Evolutionary conservation across 2,113 vertebrate species (phyloP).

Genomic region (Ginglymostoma cirratum): DNA sequence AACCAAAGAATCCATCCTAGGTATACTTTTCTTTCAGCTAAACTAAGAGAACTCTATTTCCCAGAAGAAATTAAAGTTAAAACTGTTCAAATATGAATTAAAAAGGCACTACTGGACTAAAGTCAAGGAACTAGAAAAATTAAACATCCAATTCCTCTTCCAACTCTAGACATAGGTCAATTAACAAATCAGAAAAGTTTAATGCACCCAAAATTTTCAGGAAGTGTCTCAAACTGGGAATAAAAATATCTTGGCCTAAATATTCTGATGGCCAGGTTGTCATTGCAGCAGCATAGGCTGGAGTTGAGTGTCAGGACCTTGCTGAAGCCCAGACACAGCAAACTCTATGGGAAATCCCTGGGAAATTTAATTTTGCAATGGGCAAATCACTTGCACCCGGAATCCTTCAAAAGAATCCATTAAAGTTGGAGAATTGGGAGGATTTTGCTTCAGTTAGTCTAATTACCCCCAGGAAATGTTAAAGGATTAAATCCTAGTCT

Average conservation of each 20-base stretch:
- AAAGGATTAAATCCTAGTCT: too few species aligned
- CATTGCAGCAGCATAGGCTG: too few species aligned
- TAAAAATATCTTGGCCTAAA: neutral
- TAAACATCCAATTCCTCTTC: neutral
- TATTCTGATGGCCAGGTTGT: too few species aligned
- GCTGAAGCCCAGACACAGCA: too few species aligned
- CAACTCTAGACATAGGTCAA: neutral
- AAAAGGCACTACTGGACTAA: neutral
- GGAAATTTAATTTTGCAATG: too few species aligned
- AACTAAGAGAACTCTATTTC: neutral
- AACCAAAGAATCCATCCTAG: neutral
- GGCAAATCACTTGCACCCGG: too few species aligned
- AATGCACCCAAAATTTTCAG: neutral
- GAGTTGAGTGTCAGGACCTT: too few species aligned
- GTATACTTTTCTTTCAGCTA: neutral
- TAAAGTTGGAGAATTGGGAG: too few species aligned
- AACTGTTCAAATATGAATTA: neutral
- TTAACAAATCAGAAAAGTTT: neutral
- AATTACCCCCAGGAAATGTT: too few species aligned
- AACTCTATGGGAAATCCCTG: too few species aligned
- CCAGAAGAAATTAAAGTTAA: neutral
- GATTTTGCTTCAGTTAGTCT: too few species aligned
- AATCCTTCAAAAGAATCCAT: too few species aligned
- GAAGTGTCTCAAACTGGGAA: neutral
- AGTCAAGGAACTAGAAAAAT: neutral